Conservation (phyloP, 2,797 vertebrate genomes). For the Thripadectes ignobilis region DNA sequence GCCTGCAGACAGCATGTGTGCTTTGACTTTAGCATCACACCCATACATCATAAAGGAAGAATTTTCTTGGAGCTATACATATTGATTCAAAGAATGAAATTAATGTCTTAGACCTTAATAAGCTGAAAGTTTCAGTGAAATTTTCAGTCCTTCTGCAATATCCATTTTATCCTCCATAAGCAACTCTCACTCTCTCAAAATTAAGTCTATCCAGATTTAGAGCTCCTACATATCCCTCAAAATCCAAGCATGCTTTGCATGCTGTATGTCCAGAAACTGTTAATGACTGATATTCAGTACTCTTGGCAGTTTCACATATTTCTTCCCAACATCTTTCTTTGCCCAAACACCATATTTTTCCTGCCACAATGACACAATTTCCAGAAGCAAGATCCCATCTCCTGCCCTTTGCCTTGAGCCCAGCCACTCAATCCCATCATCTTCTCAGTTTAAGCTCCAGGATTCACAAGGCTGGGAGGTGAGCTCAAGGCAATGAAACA, state of each 20-base stretch:
- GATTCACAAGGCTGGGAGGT: neutral
- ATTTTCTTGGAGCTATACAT: neutral
- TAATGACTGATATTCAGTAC: neutral
- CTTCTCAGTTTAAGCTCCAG: neutral
- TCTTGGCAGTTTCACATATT: neutral
- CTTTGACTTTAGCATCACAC: neutral
- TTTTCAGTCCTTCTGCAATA: neutral
- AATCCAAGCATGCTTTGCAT: neutral
- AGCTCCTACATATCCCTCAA: neutral
- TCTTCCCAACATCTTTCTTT: neutral
- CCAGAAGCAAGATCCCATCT: neutral
- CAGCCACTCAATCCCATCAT: neutral
- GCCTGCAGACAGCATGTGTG: neutral
- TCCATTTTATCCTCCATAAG: neutral
- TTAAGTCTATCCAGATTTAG: neutral
- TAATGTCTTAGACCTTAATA: neutral
- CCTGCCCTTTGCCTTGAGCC: neutral
- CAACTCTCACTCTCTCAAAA: neutral
- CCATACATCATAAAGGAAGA: neutral
- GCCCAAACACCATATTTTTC: neutral
- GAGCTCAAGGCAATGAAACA: neutral
- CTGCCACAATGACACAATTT: neutral
- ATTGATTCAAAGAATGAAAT: neutral
- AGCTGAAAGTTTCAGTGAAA: neutral
- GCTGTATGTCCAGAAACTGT: neutral